Conservation (phyloP, 2,888 invertebrate species). For the Diaperis boleti region DNA sequence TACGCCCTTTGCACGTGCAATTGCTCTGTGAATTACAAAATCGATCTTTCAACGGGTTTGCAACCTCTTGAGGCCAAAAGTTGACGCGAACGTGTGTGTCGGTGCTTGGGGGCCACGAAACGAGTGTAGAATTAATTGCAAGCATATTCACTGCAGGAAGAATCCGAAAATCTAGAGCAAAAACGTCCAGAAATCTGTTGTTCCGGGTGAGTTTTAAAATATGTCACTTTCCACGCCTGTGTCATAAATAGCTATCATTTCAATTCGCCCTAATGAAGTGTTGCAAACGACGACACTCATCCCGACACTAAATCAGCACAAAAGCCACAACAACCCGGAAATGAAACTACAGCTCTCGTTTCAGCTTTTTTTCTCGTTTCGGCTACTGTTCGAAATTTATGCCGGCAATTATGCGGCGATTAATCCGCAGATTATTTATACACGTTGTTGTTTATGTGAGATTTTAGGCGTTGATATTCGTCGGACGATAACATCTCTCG, state of each 20-base stretch:
- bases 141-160: too few species aligned
- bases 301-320: conserved; percentile 1
- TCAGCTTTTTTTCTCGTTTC: neutral
- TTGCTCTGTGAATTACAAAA: neutral
- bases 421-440: conserved; percentile 9
- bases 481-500: conserved; percentile 22
- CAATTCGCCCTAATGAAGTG: conserved; percentile 7
- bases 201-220: too few species aligned
- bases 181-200: too few species aligned
- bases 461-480: conserved; percentile 27
- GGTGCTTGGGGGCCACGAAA: too few species aligned
- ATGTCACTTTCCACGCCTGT: too few species aligned
- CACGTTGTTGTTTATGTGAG: conserved; percentile 17
- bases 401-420: conserved; percentile 9
- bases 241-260: too few species aligned
- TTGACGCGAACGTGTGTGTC: too few species aligned
- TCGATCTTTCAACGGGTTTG: neutral
- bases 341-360: conserved; percentile 6
- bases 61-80: too few species aligned
- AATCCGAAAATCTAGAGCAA: too few species aligned
- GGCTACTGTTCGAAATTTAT: conserved; percentile 6
- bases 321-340: conserved; percentile 5
- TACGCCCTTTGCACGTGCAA: conserved; percentile 1
- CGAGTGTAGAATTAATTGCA: too few species aligned
- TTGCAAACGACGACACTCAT: conserved; percentile 7